A percentile compares a stretch with the other conserved stretches of the same genome.
These are phyloP conservation scores for Pachydiplax longipennis DNA, from an alignment of 2,888 invertebrate genomes.

Conservation along the genomic window DNA sequence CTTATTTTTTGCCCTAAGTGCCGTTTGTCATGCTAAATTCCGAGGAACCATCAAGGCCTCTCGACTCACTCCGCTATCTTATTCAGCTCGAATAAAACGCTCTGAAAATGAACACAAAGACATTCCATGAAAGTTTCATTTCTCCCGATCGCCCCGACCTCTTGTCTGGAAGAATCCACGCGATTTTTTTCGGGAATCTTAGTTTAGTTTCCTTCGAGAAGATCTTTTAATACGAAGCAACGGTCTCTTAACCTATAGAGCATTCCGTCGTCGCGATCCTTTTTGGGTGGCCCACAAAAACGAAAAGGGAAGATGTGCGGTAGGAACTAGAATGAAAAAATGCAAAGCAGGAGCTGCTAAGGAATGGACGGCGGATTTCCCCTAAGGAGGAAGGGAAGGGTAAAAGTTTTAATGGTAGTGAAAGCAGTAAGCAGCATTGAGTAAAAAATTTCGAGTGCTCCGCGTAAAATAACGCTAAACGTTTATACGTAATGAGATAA, in stretches of 20 bases:
- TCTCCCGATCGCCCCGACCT: not conserved
- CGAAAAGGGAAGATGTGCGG: not conserved
- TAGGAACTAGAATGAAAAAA: not conserved
- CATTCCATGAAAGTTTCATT: not conserved
- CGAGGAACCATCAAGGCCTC: not conserved
- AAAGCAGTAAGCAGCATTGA: not conserved
- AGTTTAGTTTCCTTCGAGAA: not conserved
- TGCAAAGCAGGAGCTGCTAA: not conserved
- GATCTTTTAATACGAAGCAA: not conserved
- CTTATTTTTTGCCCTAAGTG: not conserved
- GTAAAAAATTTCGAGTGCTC: not conserved
- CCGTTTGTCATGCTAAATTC: not conserved
- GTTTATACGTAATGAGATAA: no score
- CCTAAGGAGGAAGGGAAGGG: not conserved
- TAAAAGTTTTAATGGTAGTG: not conserved
- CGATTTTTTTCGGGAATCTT: not conserved
- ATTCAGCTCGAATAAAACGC: not conserved
- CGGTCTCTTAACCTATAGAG: not conserved
- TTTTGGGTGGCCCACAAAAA: not conserved
- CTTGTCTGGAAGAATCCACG: not conserved
- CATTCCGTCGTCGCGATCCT: not conserved
- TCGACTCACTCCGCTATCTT: not conserved
- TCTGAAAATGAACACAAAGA: not conserved
- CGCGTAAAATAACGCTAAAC: no score
- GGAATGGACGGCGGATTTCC: not conserved